A percentile compares a stretch with the other conserved stretches of the same genome.
phyloP scores from a whole-genome alignment of 2,797 vertebrate species.

The Myotis pilosus region DNA sequence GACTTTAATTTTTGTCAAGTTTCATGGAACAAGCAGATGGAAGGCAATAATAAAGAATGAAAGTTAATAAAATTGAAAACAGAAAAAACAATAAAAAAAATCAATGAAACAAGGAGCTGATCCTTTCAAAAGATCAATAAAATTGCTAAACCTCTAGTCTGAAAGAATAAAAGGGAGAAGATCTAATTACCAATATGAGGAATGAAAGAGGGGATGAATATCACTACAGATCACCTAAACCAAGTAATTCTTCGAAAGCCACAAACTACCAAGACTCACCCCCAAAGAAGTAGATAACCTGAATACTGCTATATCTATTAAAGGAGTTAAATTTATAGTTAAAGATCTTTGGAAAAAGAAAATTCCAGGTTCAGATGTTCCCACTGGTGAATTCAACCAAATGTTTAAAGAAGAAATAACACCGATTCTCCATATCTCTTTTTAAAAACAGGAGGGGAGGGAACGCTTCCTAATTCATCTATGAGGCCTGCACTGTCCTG shows the following conservation, averaged over 20 bases:
- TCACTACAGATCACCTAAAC: neutral
- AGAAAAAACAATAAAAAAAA: neutral
- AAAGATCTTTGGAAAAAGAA: constrained; percentile 15
- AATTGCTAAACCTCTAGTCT: neutral
- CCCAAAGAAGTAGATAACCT: neutral
- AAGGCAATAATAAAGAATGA: constrained; percentile 18
- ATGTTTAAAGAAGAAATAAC: constrained; percentile 22
- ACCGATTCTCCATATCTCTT: neutral
- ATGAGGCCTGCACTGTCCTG: neutral
- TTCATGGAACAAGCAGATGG: neutral
- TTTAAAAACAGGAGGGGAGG: neutral
- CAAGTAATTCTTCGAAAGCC: constrained; percentile 7
- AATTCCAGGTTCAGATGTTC: neutral
- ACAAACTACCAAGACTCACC: constrained; percentile 21
- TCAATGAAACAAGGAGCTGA: neutral
- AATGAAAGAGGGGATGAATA: neutral
- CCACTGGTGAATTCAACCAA: constrained; percentile 2
- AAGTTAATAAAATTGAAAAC: neutral
- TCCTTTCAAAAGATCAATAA: constrained; percentile 32
- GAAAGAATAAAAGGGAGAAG: neutral
- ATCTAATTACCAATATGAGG: neutral
- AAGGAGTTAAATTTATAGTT: constrained; percentile 9
- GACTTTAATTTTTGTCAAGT: neutral
- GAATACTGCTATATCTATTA: neutral
- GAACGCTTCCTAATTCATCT: neutral